Evolutionary conservation across 2,113 vertebrate species (phyloP).

Genomic region (Rhinolophus ferrumequinum): DNA sequence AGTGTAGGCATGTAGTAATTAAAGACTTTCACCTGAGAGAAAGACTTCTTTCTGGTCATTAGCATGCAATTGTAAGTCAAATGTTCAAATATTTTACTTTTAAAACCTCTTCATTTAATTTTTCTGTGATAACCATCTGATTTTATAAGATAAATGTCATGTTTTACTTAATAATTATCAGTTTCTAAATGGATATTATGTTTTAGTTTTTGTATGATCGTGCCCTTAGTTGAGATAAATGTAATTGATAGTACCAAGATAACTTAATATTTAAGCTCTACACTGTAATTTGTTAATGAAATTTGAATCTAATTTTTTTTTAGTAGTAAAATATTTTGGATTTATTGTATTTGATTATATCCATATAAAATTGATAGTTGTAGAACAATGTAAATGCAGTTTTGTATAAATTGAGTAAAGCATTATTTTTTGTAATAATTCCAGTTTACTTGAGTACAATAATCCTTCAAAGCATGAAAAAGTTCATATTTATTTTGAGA

Average conservation of each 20-base stretch:
- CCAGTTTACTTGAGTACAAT: not conserved
- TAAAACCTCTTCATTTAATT: not conserved
- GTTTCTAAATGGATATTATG: not conserved
- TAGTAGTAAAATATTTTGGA: slow-evolving; percentile 65
- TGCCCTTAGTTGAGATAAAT: slow-evolving; percentile 36
- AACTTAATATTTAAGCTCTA: slow-evolving; percentile 47
- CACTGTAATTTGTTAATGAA: slow-evolving; percentile 69
- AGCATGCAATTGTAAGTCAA: not conserved
- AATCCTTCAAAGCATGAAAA: slow-evolving; percentile 24
- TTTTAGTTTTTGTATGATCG: not conserved
- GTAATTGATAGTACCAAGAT: not conserved
- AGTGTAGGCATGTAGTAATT: not conserved
- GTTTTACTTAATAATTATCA: not conserved
- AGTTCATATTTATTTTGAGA: slow-evolving; percentile 4
- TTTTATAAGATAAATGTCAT: not conserved
- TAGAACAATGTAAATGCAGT: slow-evolving; percentile 60
- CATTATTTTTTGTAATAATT: slow-evolving; percentile 19
- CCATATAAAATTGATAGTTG: slow-evolving; percentile 71
- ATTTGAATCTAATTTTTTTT: slow-evolving; percentile 73
- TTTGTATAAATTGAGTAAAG: slow-evolving; percentile 49
- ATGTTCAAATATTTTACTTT: not conserved
- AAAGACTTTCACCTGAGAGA: not conserved
- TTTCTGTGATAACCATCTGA: not conserved
- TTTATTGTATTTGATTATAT: slow-evolving; percentile 72
- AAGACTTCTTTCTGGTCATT: not conserved